These are phyloP conservation scores for Neoitamus cyanurus DNA, from an alignment of 2,888 invertebrate genomes.

Conservation along the genomic window DNA sequence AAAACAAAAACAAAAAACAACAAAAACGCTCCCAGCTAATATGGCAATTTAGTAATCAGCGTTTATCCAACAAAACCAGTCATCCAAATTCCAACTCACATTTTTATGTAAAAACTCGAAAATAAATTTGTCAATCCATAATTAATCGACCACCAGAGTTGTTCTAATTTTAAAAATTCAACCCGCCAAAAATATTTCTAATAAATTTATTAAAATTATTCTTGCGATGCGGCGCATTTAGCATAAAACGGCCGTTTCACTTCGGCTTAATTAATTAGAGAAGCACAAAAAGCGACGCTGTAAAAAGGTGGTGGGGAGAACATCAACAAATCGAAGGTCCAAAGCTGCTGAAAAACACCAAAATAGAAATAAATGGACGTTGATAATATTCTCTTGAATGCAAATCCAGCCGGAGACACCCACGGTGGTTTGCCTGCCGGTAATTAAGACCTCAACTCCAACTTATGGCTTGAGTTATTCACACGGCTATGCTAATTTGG, in stretches of 20 bases:
- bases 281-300: neutral
- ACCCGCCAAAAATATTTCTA: conserved; percentile 40
- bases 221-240: conserved; percentile 24
- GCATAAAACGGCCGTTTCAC: conserved; percentile 47
- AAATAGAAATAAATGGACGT: neutral
- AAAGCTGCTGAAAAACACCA: conserved; percentile 27
- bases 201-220: conserved; percentile 49
- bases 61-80: conserved; percentile 44
- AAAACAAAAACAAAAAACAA: neutral
- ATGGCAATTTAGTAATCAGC: conserved; percentile 39
- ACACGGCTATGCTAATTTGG: conserved; percentile 54
- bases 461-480: conserved; percentile 52
- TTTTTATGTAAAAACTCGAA: conserved; percentile 48
- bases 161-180: conserved; percentile 48
- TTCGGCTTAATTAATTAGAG: conserved; percentile 41
- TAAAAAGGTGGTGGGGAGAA: conserved; percentile 5
- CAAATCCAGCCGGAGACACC: conserved; percentile 37
- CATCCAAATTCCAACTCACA: conserved; percentile 47
- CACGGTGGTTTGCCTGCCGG: conserved; percentile 29
- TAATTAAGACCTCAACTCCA: conserved; percentile 53
- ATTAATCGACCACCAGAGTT: conserved; percentile 53
- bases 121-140: conserved; percentile 53
- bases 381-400: conserved; percentile 34
- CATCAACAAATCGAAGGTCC: conserved; percentile 45
- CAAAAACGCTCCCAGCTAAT: neutral